Base-by-base conservation (phyloP, 2,888 invertebrate genomes). In the Torymus aiolomorphi region DNA sequence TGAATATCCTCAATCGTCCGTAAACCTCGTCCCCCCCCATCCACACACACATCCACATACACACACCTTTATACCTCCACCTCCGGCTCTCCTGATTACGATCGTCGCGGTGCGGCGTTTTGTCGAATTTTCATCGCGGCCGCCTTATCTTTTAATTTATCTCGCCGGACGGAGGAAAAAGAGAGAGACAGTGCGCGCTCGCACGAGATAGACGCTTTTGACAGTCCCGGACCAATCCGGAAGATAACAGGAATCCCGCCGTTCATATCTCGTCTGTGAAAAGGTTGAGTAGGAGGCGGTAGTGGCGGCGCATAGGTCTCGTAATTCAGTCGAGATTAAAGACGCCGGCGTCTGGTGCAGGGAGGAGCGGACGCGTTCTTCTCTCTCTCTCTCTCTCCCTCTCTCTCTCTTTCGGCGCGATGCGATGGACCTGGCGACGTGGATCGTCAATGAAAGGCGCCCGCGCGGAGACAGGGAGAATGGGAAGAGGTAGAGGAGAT, bases 291-390 rank as follows among this genome's bases (percentile, higher is more conserved):
- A 62, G 65, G 5, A 42, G 8, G 49, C 2, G 24, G 2, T 3
- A 3, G 31, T 2, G 31, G 31, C 31, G 31, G 31, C 31, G 75
- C 65, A 66, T 24, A 71, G 69, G 57, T 74, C 67, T 69, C 69
- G 80, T 77, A 80, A 77, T 80, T 80, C 76, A 80, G 80, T 74
- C 73, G 70, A 74, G 80, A 80, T 80, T 80, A 80, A 80, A 80
- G 80, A 74, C 67, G 80, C 56, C 62, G 62, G 63, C 49, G 73
- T 8, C 5, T 31, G 31, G 31, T 31, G 31, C 72, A 75, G 71
- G 77, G 16, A 59, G 57, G 13, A 14, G 51, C 51, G 56, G n/a
- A 11, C 31, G 54, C n/a, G 54, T n/a, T 0, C n/a, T 14, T 51
- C 59, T 69, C 18, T 13, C 42, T 31, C 31, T 62, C 57, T 51